Percentiles rank a stretch among this genome's conserved stretches.
Conservation (phyloP, 2,888 invertebrate genomes). For the Chymomyza caudatula region DNA sequence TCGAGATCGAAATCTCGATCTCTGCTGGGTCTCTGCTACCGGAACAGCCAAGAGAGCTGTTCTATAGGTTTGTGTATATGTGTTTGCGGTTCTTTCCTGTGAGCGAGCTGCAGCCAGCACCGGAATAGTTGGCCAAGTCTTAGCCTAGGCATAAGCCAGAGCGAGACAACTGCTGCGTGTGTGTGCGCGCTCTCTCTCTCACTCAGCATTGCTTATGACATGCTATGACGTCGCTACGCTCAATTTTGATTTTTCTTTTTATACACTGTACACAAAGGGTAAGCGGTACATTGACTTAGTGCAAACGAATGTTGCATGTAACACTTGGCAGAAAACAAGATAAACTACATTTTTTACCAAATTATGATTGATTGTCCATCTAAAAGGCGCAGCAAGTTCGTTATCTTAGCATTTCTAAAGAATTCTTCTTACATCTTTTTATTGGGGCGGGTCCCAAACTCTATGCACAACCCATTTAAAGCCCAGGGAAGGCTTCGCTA, state of each 20-base stretch:
- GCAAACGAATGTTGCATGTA: too few species aligned
- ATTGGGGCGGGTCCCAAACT: too few species aligned
- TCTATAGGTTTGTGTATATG: slow-evolving; percentile 9
- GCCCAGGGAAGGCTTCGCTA: too few species aligned
- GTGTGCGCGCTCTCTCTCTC: background rate
- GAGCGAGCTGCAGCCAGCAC: slow-evolving; percentile 47
- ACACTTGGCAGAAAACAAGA: too few species aligned
- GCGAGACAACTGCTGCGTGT: slow-evolving; percentile 11
- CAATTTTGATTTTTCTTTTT: slow-evolving; percentile 48
- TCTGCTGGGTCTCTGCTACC: slow-evolving; percentile 57
- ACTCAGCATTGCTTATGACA: background rate
- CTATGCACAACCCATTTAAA: too few species aligned
- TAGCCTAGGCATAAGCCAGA: slow-evolving; percentile 25
- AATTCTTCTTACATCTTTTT: too few species aligned
- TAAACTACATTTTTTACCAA: too few species aligned
- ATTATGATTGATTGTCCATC: too few species aligned
- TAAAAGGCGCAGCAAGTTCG: too few species aligned
- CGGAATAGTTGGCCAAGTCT: slow-evolving; percentile 14
- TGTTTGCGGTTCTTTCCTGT: slow-evolving; percentile 30
- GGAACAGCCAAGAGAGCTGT: slow-evolving; percentile 34
- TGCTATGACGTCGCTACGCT: slow-evolving; percentile 18
- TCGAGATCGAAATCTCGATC: slow-evolving; percentile 16
- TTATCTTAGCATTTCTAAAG: too few species aligned
- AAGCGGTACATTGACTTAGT: too few species aligned
- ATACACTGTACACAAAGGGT: too few species aligned